phyloP scores from a whole-genome alignment of 2,113 vertebrate species.

The Podarcis cretensis region DNA sequence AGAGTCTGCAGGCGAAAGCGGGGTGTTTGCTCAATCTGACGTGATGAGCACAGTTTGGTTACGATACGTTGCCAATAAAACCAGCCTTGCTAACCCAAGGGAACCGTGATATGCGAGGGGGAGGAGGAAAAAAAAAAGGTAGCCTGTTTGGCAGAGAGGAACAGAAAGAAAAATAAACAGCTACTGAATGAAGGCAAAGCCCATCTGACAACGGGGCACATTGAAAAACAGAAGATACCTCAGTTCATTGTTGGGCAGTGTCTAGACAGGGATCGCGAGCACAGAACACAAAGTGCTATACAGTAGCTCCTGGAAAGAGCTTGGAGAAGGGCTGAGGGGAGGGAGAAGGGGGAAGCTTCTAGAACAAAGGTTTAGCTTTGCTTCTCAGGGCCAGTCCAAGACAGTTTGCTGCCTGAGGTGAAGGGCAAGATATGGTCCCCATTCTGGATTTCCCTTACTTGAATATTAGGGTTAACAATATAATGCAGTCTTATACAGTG shows the following conservation, averaged over 20 bases:
- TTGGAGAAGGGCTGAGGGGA: not conserved
- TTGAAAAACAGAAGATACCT: not conserved
- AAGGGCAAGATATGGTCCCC: no score
- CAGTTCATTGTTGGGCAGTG: slow-evolving; percentile 8
- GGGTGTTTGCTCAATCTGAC: slow-evolving; percentile 16
- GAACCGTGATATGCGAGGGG: not conserved
- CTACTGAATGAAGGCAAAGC: slow-evolving; percentile 1
- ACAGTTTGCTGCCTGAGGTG: no score
- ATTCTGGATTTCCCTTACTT: no score
- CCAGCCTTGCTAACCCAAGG: not conserved
- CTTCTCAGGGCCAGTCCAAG: no score
- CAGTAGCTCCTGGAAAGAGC: not conserved
- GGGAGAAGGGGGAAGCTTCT: not conserved
- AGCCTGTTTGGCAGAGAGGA: not conserved
- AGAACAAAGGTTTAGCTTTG: not conserved
- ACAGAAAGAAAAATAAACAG: slow-evolving; percentile 23
- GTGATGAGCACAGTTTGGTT: not conserved
- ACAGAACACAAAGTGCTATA: not conserved
- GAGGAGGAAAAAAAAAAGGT: not conserved
- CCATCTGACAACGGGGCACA: not conserved
- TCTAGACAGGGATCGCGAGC: slow-evolving; percentile 3
- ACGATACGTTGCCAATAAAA: not conserved
- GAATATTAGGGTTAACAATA: no score
- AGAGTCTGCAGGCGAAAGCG: not conserved
- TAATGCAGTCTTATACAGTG: not conserved